phyloP scores from a whole-genome alignment of 2,113 vertebrate genomes.

The Chloebia gouldiae region DNA sequence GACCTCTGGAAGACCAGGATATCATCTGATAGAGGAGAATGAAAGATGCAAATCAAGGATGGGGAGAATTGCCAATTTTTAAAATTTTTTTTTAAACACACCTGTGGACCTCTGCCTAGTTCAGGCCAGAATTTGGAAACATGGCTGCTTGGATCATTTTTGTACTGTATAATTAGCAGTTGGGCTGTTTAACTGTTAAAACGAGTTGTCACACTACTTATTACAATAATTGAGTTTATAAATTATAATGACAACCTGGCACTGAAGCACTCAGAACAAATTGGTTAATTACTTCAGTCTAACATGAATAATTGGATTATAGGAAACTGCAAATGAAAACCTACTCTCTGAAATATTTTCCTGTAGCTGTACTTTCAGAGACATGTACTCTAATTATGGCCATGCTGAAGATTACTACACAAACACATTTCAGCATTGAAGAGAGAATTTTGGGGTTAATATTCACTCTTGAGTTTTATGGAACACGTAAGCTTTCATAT shows the following conservation, averaged over 20 bases:
- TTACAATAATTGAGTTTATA: neutral
- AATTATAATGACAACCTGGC: constrained; percentile 1
- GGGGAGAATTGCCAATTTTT: neutral
- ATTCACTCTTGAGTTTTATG: constrained; percentile 61
- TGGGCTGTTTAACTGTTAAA: neutral
- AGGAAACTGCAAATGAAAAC: constrained; percentile 48
- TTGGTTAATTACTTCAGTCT: constrained; percentile 25
- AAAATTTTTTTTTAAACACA: neutral
- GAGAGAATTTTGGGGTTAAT: constrained; percentile 62
- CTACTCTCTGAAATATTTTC: constrained; percentile 17
- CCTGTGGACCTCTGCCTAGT: neutral
- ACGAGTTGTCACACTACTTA: constrained; percentile 16
- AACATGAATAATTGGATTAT: constrained; percentile 44
- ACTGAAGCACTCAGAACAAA: constrained; percentile 9
- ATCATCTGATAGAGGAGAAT: neutral
- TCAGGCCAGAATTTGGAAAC: neutral
- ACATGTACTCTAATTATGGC: constrained; percentile 8
- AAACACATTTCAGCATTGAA: constrained; percentile 29
- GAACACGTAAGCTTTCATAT: constrained; percentile 68
- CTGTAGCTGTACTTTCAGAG: constrained; percentile 36
- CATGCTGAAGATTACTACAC: constrained; percentile 16
- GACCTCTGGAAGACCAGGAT: neutral
- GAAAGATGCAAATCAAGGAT: neutral
- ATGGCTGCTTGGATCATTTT: neutral
- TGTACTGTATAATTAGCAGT: neutral